A percentile compares a stretch with the other conserved stretches of the same genome.
phyloP scores from a whole-genome alignment of 53 echinoderm and acorn worm species.

The Pentamera pediparva region DNA sequence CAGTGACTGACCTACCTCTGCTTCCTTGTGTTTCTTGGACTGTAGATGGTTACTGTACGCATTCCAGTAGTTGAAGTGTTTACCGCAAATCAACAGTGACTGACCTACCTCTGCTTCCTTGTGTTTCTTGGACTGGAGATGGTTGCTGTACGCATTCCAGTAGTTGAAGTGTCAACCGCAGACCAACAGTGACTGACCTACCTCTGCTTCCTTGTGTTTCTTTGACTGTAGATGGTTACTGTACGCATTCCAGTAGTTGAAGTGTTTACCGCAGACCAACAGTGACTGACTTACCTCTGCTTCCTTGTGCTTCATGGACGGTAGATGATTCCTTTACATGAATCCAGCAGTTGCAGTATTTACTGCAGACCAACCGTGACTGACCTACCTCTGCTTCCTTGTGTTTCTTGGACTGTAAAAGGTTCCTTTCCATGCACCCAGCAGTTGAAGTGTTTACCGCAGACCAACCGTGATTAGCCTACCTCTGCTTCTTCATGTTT shows the following conservation, averaged over 20 bases:
- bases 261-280: too few relatives aligned
- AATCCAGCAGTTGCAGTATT: constrained; percentile 76
- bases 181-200: too few relatives aligned
- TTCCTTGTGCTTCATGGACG: constrained; percentile 88
- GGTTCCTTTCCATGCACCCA: constrained; percentile 81
- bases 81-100: constrained; percentile 42
- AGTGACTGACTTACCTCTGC: too few relatives aligned
- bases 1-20: constrained; percentile 26
- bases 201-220: too few relatives aligned
- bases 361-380: too few relatives aligned
- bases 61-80: constrained; percentile 81
- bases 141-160: constrained; percentile 81
- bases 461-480: too few relatives aligned
- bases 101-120: constrained; percentile 57
- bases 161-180: constrained; percentile 89
- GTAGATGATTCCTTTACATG: constrained; percentile 79
- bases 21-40: constrained; percentile 92
- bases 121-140: constrained; percentile 94
- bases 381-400: constrained; percentile 75
- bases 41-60: constrained; percentile 87
- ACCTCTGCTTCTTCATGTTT: too few relatives aligned
- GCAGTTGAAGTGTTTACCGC: background rate
- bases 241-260: too few relatives aligned
- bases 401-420: constrained; percentile 89
- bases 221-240: too few relatives aligned